Percentiles rank a stretch among this genome's conserved stretches.
Conservation (phyloP, 2,888 invertebrate species). For the Listrodromus nycthemerus region DNA sequence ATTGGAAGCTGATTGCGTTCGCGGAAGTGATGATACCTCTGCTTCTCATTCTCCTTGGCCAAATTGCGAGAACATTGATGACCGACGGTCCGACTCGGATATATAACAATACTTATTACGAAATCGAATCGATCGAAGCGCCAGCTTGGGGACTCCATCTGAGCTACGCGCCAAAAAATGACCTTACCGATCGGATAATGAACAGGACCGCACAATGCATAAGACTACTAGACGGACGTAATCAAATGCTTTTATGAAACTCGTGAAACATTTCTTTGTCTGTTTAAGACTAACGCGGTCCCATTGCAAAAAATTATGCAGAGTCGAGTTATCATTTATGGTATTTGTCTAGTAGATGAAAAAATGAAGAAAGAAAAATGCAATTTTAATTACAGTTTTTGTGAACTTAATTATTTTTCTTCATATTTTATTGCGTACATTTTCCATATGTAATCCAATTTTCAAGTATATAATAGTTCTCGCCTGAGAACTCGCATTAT, state of each 20-base stretch:
- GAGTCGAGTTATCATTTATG: no score
- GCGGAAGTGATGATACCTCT: conserved; percentile 78
- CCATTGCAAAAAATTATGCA: no score
- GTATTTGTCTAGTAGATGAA: no score
- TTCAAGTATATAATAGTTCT: no score
- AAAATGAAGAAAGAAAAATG: no score
- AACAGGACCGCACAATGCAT: conserved; percentile 73
- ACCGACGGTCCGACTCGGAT: conserved; percentile 71
- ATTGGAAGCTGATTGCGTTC: conserved; percentile 79
- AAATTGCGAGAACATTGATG: conserved; percentile 75
- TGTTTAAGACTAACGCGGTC: no score
- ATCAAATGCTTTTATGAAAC: conserved; percentile 31
- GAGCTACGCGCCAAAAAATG: conserved; percentile 75
- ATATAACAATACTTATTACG: conserved; percentile 73
- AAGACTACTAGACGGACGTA: conserved; percentile 71
- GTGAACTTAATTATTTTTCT: no score
- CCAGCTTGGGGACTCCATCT: conserved; percentile 50
- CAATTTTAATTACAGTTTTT: no score
- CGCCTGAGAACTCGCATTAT: no score
- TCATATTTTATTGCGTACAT: no score
- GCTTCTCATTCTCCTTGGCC: conserved; percentile 75
- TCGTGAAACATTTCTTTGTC: no score
- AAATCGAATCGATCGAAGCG: conserved; percentile 39
- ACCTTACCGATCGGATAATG: conserved; percentile 74
- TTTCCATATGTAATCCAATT: no score